Percentiles rank a stretch among this genome's conserved stretches.
Evolutionary conservation across 2,888 invertebrate species (phyloP).

Genomic region (Scrobipalpa costella): DNA sequence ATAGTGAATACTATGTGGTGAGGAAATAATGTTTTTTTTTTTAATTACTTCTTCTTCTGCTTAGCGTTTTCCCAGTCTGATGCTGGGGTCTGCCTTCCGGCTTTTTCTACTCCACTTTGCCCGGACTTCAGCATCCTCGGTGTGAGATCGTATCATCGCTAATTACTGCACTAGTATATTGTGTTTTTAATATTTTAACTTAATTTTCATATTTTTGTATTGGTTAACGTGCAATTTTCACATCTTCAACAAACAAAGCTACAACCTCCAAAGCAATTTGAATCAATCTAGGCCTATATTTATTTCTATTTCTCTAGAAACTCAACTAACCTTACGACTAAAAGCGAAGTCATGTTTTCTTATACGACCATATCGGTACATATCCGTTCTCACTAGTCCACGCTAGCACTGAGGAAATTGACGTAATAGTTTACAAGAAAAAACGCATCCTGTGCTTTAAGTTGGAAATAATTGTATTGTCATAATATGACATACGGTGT

Average conservation of each 20-base stretch:
- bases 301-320: constrained; percentile 14
- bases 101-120: too few relatives aligned
- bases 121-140: too few relatives aligned
- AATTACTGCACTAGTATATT: too few relatives aligned
- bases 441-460: constrained; percentile 13
- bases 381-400: constrained; percentile 12
- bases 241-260: not conserved
- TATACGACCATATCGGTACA: constrained; percentile 21
- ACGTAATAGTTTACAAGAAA: constrained; percentile 18
- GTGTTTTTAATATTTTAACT: too few relatives aligned
- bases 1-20: too few relatives aligned
- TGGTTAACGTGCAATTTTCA: not conserved
- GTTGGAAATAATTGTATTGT: constrained; percentile 7
- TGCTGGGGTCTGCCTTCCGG: too few relatives aligned
- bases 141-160: too few relatives aligned
- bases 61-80: too few relatives aligned
- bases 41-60: too few relatives aligned
- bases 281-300: not conserved
- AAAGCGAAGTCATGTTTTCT: constrained; percentile 25
- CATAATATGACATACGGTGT: not conserved
- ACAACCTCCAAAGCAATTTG: not conserved
- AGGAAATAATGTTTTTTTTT: too few relatives aligned
- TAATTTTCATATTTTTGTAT: too few relatives aligned
- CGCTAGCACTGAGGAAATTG: constrained; percentile 21
- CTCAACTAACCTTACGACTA: not conserved